phyloP scores from a whole-genome alignment of 2,888 invertebrate species.

The Atherix ibis region DNA sequence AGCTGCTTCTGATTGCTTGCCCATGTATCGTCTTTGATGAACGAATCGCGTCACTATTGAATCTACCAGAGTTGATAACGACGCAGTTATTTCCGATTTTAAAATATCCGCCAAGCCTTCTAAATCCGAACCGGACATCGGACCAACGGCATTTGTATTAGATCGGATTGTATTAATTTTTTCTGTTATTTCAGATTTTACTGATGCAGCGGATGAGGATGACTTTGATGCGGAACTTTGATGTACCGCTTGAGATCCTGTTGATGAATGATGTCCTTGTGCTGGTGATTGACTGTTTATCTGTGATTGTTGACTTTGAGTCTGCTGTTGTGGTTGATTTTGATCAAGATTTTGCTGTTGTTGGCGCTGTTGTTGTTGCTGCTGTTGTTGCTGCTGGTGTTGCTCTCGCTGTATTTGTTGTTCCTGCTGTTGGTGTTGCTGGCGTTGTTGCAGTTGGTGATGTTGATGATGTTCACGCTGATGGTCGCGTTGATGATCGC shows the following conservation, averaged over 20 bases:
- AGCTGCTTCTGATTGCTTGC: constrained; percentile 64
- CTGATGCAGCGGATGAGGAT: constrained; percentile 20
- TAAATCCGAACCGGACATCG: constrained; percentile 61
- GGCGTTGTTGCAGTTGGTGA: constrained; percentile 38
- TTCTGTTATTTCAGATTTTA: constrained; percentile 58
- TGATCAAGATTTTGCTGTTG: constrained; percentile 28
- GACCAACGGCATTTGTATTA: constrained; percentile 47
- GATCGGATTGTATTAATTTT: constrained; percentile 60
- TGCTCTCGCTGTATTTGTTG: constrained; percentile 28
- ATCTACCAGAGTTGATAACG: constrained; percentile 71
- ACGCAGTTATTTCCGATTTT: constrained; percentile 77
- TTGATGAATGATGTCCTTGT: constrained; percentile 18
- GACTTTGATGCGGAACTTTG: constrained; percentile 24
- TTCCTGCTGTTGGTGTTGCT: constrained; percentile 38
- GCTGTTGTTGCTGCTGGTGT: constrained; percentile 27
- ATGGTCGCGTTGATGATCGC: constrained; percentile 31
- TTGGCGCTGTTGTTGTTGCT: constrained; percentile 30
- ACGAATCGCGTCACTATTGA: constrained; percentile 73
- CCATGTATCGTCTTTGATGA: constrained; percentile 59
- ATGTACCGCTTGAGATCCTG: constrained; percentile 16
- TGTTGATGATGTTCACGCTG: constrained; percentile 35
- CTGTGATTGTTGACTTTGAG: constrained; percentile 24
- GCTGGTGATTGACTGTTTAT: constrained; percentile 15
- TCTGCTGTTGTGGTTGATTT: constrained; percentile 18
- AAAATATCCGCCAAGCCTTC: constrained; percentile 82